phyloP scores from a whole-genome alignment of 2,888 invertebrate species.

The Thumatha senex region DNA sequence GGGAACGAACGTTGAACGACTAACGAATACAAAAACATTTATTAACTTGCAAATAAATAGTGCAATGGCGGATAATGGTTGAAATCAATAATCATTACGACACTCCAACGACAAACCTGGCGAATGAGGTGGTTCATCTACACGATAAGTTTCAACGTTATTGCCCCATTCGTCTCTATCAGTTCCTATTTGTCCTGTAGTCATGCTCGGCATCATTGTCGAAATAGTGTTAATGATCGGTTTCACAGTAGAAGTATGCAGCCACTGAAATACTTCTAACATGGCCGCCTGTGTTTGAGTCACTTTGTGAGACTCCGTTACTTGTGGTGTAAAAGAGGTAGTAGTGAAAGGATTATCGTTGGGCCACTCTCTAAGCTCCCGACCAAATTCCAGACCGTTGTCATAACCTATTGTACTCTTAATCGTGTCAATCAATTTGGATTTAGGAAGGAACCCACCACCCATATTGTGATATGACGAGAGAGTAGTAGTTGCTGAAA shows the following conservation, averaged over 20 bases:
- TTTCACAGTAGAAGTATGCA: conserved; percentile 76
- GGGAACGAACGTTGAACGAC: conserved; percentile 31
- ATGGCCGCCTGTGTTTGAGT: conserved; percentile 79
- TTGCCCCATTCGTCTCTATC: conserved; percentile 78
- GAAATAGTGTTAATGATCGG: conserved; percentile 71
- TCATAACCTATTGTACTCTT: conserved; percentile 78
- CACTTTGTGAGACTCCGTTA: conserved; percentile 72
- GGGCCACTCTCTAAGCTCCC: conserved; percentile 74
- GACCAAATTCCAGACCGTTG: conserved; percentile 66
- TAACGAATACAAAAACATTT: conserved; percentile 38
- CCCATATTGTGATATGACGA: conserved; percentile 73
- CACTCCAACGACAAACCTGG: conserved; percentile 82
- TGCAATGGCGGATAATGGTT: conserved; percentile 68
- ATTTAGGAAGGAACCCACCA: conserved; percentile 74
- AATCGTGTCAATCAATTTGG: conserved; percentile 78
- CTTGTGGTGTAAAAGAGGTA: conserved; percentile 71
- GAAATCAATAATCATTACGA: conserved; percentile 56
- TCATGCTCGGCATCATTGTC: conserved; percentile 58
- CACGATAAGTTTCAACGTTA: conserved; percentile 77
- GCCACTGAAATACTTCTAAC: conserved; percentile 80
- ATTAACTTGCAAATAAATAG: conserved; percentile 68
- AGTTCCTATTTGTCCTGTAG: conserved; percentile 60
- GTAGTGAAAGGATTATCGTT: conserved; percentile 81
- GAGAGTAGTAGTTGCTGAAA: conserved; percentile 78
- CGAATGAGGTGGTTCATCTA: conserved; percentile 80